Evolutionary conservation across 1,140 invertebrate genomes (phyloP).

Genomic region (Matsumurasca onukii): DNA sequence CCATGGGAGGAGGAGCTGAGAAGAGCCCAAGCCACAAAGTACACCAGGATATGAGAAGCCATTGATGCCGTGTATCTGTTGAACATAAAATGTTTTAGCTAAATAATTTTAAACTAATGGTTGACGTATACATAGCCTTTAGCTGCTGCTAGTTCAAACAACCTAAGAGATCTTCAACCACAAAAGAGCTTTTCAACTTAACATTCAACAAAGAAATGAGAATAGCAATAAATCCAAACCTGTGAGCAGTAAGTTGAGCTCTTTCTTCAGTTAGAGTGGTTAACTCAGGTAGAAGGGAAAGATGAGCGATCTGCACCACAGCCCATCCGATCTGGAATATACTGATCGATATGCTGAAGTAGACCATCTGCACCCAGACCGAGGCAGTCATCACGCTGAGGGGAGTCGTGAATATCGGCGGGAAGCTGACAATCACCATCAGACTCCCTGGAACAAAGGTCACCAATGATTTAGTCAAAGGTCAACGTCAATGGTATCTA

Average conservation of each 20-base stretch:
- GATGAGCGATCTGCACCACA: conserved; percentile 85
- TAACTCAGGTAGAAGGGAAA: conserved; percentile 83
- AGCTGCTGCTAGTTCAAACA: too few species aligned
- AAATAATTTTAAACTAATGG: too few species aligned
- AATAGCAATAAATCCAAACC: conserved; percentile 18
- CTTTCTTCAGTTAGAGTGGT: conserved; percentile 65
- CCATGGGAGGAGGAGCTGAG: conserved; percentile 57
- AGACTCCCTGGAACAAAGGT: conserved; percentile 57
- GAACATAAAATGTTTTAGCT: neutral
- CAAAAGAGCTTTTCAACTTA: too few species aligned
- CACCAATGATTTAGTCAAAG: too few species aligned
- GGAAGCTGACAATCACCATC: conserved; percentile 67
- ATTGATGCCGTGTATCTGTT: conserved; percentile 81
- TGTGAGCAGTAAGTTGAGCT: conserved; percentile 53
- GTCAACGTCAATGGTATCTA: too few species aligned
- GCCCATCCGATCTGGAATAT: conserved; percentile 93
- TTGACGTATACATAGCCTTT: too few species aligned
- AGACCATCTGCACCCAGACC: conserved; percentile 60
- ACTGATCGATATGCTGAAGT: conserved; percentile 75
- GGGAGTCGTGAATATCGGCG: conserved; percentile 71
- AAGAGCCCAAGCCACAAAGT: conserved; percentile 73
- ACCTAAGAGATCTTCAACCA: too few species aligned
- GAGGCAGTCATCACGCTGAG: conserved; percentile 58
- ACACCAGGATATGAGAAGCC: conserved; percentile 73
- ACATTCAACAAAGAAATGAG: too few species aligned